Evolutionary conservation across 2,113 vertebrate species (phyloP).

Genomic region (Menura novaehollandiae): DNA sequence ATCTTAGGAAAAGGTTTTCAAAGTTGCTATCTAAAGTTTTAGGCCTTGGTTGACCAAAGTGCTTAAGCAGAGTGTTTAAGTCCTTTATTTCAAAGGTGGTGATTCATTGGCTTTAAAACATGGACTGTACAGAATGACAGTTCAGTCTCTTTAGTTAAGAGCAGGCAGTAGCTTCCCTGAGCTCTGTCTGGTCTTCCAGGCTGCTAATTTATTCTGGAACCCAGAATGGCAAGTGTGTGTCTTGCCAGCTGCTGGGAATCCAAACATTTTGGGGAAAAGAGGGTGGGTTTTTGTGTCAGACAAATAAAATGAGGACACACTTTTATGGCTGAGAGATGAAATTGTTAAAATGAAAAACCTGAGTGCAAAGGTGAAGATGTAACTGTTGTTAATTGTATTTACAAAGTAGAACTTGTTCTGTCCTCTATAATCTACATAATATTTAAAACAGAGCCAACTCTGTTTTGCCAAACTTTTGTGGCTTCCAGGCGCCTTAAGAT

Average conservation of each 20-base stretch:
- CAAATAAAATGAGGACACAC: neutral
- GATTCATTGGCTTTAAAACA: neutral
- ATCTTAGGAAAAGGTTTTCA: neutral
- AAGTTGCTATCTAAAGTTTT: neutral
- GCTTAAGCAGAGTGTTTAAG: neutral
- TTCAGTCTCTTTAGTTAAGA: neutral
- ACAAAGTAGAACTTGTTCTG: conserved; percentile 62
- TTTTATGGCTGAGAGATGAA: neutral
- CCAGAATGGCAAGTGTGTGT: neutral
- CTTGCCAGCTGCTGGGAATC: neutral
- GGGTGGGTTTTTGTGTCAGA: neutral
- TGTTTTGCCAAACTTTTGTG: conserved; percentile 49
- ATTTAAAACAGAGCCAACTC: conserved; percentile 57
- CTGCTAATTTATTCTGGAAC: neutral
- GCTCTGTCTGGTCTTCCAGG: neutral
- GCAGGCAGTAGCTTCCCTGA: neutral
- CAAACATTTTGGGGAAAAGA: neutral
- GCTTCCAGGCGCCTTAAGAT: conserved; percentile 35
- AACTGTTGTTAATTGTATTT: conserved; percentile 57
- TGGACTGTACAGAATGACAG: neutral
- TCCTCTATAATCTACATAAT: conserved; percentile 53
- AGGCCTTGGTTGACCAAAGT: neutral
- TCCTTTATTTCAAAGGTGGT: neutral
- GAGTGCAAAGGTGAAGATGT: conserved; percentile 36
- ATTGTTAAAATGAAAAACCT: conserved; percentile 29